Evolutionary conservation across 64 coral and sea anemone genomes (phyloP), one percentile per base, ranked within the genome.

Genomic region (Pocillopora verrucosa): DNA sequence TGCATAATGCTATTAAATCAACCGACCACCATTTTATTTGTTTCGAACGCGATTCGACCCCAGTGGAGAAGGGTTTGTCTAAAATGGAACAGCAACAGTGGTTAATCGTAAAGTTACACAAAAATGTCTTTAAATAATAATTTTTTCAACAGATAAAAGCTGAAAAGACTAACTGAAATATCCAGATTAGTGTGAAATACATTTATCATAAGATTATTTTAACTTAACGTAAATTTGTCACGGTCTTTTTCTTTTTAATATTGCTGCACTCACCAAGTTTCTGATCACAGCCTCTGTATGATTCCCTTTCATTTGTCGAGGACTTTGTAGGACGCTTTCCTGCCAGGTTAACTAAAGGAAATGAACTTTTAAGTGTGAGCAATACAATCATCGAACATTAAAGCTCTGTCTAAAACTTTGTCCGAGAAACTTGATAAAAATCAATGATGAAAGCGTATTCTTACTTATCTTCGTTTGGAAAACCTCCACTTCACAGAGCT

Each of bases 221-320:
- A 22, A 20, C 19, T 24, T 2, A 1, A 11, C 67, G n/a, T 70
- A 62, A 62, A 15, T 62, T 62, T 1, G 12, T 70, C 20, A 70
- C 25, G 1, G 22, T 45, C 16, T 77, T 77, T 17, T n/a, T n/a
- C n/a, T 35, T 76, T 45, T 36, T 76, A 12, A 1, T 17, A 2
- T 76, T 37, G 14, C 2, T 77, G 6, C 56, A 38, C 79, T 82
- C 60, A 82, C 79, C 26, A 61, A 82, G 36, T 16, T 34, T 82
- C 36, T 82, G 79, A 82, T 82, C 79, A 63, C 26, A 36, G 58
- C 79, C 59, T 61, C 5, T 25, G 17, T 64, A 13, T 35, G 79
- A 60, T 3, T 19, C 13, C 1, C 38, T 51, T 37, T 11, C 2
- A 12, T 20, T 37, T 22, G 1, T 17, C 6, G 17, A 2, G 25